Percentiles rank a stretch among this genome's conserved stretches.
Conservation (phyloP, 2,113 vertebrate species). For the Rhipidura dahli region DNA sequence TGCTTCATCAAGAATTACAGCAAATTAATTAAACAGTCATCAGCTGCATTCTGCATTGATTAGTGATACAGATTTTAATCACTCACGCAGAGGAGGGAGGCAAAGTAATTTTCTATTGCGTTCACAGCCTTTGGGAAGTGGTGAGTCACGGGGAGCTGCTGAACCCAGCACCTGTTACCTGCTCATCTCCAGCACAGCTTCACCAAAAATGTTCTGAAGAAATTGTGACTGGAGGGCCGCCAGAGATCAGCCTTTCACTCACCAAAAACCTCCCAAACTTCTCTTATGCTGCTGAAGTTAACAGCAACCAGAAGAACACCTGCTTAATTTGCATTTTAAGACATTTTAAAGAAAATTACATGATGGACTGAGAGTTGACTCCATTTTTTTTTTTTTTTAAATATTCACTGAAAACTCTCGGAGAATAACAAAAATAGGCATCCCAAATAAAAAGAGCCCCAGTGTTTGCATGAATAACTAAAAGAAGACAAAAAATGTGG, state of each 20-base stretch:
- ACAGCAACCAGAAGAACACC: neutral
- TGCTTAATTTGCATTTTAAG: neutral
- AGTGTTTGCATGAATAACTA: neutral
- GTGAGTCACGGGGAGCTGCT: conserved; percentile 2
- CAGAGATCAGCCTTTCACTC: neutral
- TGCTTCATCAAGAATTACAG: neutral
- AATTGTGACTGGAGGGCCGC: neutral
- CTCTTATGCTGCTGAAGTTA: neutral
- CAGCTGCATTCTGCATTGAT: neutral
- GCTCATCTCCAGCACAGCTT: neutral
- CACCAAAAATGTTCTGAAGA: neutral
- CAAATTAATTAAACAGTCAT: conserved; percentile 47
- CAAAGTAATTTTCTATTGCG: neutral
- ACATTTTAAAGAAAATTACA: neutral
- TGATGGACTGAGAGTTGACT: neutral
- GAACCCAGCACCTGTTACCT: neutral
- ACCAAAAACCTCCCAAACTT: neutral
- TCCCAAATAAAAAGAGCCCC: neutral
- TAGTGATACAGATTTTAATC: neutral
- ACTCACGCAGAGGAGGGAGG: neutral
- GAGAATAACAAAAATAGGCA: neutral
- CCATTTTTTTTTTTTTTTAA: neutral
- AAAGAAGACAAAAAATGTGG: neutral
- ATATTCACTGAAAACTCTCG: neutral
- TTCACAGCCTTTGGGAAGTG: neutral